These are phyloP conservation scores for Acrossocheilus fasciatus DNA, from an alignment of 2,797 vertebrate species.

Conservation along the genomic window DNA sequence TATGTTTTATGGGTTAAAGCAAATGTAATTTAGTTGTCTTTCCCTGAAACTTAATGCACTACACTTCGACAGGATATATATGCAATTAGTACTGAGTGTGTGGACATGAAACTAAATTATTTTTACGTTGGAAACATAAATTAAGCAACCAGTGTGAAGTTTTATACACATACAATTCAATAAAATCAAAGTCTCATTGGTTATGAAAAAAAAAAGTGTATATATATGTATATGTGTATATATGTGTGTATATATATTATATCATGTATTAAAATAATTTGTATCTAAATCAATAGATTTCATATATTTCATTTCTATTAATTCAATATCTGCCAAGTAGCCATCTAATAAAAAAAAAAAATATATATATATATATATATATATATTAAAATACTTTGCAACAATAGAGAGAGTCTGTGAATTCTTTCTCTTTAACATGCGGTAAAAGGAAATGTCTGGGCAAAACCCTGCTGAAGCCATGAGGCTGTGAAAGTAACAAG, in stretches of 20 bases:
- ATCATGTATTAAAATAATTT: too few species aligned
- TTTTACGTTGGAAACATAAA: not conserved
- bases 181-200: not conserved
- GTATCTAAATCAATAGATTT: too few species aligned
- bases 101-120: not conserved
- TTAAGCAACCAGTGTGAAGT: not conserved
- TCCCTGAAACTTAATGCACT: not conserved
- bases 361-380: too few species aligned
- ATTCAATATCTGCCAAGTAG: not conserved
- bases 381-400: not conserved
- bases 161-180: not conserved
- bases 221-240: too few species aligned
- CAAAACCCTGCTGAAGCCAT: slow-evolving; percentile 22
- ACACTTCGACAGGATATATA: not conserved
- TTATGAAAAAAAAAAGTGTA: too few species aligned
- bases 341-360: not conserved
- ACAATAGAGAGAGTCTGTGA: not conserved
- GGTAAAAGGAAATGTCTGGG: not conserved
- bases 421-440: not conserved
- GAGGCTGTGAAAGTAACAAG: slow-evolving; percentile 40
- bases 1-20: not conserved
- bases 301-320: too few species aligned
- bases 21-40: not conserved
- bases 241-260: too few species aligned
- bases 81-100: not conserved